Percentiles rank a stretch among this genome's conserved stretches.
phyloP scores from a whole-genome alignment of 2,797 vertebrate species.

The Oceanodroma leucorhoa region DNA sequence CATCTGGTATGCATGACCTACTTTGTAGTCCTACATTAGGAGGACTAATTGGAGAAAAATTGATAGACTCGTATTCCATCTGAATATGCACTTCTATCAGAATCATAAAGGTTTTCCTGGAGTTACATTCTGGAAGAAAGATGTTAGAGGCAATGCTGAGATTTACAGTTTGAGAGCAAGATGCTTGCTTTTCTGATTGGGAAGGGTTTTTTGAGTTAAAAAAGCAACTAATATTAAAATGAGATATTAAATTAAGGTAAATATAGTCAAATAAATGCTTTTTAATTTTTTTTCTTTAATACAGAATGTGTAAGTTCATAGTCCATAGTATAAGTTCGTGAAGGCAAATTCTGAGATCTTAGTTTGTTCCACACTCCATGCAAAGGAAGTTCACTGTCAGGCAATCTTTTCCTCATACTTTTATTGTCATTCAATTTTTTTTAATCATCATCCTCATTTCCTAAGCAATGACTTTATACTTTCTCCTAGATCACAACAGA shows the following conservation, averaged over 20 bases:
- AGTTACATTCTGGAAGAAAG: background rate
- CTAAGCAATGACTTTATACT: background rate
- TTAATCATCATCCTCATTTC: background rate
- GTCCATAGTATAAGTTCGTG: background rate
- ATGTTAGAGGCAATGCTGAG: background rate
- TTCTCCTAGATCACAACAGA: background rate
- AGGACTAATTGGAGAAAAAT: background rate
- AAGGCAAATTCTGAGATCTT: background rate
- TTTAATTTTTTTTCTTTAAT: background rate
- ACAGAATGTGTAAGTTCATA: background rate
- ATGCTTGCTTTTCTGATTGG: background rate
- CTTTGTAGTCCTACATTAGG: background rate
- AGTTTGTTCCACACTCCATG: background rate
- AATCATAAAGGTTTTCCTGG: background rate
- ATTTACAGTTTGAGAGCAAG: background rate
- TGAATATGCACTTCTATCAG: background rate
- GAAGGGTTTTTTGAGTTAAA: rapidly evolving
- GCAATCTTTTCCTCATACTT: background rate
- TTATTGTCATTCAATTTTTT: background rate
- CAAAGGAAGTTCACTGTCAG: background rate
- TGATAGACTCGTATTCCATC: background rate
- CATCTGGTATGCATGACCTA: background rate
- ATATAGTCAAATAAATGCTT: background rate
- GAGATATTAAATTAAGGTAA: background rate
- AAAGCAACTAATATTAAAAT: background rate